phyloP scores from a whole-genome alignment of 53 echinoderm and acorn worm species.

The Arbacia lixula region DNA sequence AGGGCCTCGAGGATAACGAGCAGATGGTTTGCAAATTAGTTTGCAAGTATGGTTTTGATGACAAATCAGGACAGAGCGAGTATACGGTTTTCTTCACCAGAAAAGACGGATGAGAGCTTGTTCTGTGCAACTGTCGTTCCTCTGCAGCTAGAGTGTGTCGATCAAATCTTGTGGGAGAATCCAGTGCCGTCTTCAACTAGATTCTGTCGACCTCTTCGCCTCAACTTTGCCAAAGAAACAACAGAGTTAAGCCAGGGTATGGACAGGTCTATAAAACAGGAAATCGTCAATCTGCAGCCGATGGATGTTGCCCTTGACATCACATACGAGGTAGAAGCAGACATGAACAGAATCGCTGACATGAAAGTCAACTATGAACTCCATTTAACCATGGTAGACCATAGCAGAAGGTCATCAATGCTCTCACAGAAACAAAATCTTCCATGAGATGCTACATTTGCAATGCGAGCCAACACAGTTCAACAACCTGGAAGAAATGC shows the following conservation, averaged over 20 bases:
- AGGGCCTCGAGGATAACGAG: conserved; percentile 36
- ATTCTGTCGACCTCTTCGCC: conserved; percentile 53
- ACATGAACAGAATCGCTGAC: conserved; percentile 7
- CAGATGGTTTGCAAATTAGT: conserved; percentile 36
- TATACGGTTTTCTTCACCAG: conserved; percentile 38
- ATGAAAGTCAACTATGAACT: too few relatives aligned
- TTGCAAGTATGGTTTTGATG: conserved; percentile 69
- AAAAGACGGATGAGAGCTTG: conserved; percentile 26
- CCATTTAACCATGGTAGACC: conserved; percentile 40
- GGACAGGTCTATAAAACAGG: background rate
- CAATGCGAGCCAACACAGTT: conserved; percentile 38
- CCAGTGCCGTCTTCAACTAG: conserved; percentile 64
- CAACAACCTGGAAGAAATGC: conserved; percentile 36
- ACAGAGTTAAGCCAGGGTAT: background rate
- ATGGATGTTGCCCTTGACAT: conserved; percentile 56
- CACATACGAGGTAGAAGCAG: conserved; percentile 44
- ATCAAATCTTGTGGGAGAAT: conserved; percentile 57
- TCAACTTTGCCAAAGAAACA: conserved; percentile 9
- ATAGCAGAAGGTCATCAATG: conserved; percentile 45
- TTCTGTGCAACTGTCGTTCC: conserved; percentile 68
- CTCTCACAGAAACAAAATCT: conserved; percentile 54
- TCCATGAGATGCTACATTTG: conserved; percentile 52
- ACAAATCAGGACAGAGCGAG: conserved; percentile 56
- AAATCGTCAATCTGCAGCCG: conserved; percentile 9
- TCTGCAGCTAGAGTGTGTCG: conserved; percentile 56